Percentiles rank a stretch among this genome's conserved stretches.
Conservation (phyloP, 2,797 vertebrate genomes). For the Bucorvus abyssinicus region DNA sequence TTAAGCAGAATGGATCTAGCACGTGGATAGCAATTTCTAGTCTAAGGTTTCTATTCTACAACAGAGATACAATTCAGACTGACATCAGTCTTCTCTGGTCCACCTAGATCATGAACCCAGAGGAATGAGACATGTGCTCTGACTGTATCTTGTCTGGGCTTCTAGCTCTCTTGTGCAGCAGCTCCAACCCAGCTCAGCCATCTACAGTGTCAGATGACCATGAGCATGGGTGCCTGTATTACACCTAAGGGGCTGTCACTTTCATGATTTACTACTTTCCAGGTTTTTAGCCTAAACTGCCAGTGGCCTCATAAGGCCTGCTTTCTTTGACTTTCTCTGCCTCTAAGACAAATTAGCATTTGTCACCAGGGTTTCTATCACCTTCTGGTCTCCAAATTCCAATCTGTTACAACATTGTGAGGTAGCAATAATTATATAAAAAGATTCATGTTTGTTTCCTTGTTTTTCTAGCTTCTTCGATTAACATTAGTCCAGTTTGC, state of each 20-base stretch:
- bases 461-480: neutral
- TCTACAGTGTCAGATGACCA: neutral
- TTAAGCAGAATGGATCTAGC: neutral
- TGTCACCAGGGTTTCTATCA: neutral
- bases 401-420: neutral
- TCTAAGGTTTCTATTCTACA: neutral
- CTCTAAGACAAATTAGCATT: neutral
- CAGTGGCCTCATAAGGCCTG: neutral
- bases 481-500: neutral
- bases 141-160: neutral
- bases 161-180: neutral
- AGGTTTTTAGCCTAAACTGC: neutral
- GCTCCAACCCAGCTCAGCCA: neutral
- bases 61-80: neutral
- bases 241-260: neutral
- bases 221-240: neutral
- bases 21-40: neutral
- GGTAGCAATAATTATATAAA: neutral
- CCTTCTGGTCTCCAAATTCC: neutral
- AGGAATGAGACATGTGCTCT: neutral
- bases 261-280: neutral
- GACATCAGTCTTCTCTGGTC: neutral
- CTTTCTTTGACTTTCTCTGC: neutral
- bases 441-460: neutral
- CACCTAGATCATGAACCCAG: neutral